Base-by-base conservation (phyloP, 2,888 invertebrate genomes). In the Tolmerus cingulatus region DNA sequence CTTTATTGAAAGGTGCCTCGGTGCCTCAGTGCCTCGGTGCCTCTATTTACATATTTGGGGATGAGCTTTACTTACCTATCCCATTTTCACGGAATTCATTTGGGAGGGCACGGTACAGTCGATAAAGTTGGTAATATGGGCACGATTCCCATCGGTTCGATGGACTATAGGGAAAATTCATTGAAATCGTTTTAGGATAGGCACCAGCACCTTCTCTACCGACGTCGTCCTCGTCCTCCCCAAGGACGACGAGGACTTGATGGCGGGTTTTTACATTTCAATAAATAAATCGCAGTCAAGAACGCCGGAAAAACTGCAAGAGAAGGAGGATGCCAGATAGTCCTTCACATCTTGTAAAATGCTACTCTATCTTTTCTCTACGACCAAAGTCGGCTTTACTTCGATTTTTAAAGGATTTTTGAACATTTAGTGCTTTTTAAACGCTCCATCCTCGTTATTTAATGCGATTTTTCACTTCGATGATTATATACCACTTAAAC, bases 61-160 rank as follows among this genome's bases (percentile, higher is more conserved):
- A 82, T 82, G 82, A 57, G 37, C 40, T 81, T 81, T 55, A 81
- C 81, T 82, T 66, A 82, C 82, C 82, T 82, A 57, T 82, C 57
- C 37, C 82, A 55, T 57, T 82, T 82, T 76, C 23, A 82, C 37
- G 19, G 66, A 82, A 82, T 57, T 82, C 82, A 40, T 57, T 82
- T 82, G 57, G 57, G 66, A 37, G 76, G 19, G 76, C 37, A 82
- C 19, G 37, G 34, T 27, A 27, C 81, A 51, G 82, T 82, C 82
- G 82, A 82, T 82, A 34, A 82, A 82, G 57, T 82, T 57, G 82
- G 82, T 57, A 82, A 82, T 82, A 57, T 82, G 82, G n/a, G 82
- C 82, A 82, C 27, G 82, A 82, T 82, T 37, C 37, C 34, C 34
- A 82, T 76, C 76, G 66, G 66, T 66, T 66, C 66, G 27, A 66